A percentile compares a stretch with the other conserved stretches of the same genome.
These are phyloP conservation scores for Anoura caudifer DNA, from an alignment of 2,113 vertebrate species.

Conservation along the genomic window DNA sequence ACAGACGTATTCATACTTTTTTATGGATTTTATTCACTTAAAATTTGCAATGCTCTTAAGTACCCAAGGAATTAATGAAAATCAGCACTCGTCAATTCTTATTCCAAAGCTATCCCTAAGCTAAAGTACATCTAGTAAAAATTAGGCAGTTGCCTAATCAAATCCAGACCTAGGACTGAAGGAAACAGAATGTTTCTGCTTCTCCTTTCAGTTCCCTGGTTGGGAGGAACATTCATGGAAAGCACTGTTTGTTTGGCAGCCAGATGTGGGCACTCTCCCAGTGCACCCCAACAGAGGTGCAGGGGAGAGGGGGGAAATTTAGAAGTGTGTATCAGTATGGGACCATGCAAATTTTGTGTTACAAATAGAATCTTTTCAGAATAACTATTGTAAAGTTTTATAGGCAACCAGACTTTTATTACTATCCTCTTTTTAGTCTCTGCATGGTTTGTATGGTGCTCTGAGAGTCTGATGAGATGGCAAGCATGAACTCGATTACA, in stretches of 20 bases:
- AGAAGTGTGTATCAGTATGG: neutral
- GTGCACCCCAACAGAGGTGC: neutral
- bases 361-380: conserved; percentile 24
- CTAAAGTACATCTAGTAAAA: conserved; percentile 34
- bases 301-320: neutral
- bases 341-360: neutral
- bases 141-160: conserved; percentile 25
- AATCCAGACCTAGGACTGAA: conserved; percentile 21
- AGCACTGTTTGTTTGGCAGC: conserved; percentile 20
- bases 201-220: conserved; percentile 10
- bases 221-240: conserved; percentile 8
- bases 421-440: neutral
- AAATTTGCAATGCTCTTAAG: neutral
- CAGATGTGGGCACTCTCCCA: neutral
- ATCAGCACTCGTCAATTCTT: conserved; percentile 4
- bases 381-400: neutral
- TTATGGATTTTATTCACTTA: conserved; percentile 31
- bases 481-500: neutral
- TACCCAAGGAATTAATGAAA: conserved; percentile 37
- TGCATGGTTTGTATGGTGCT: neutral
- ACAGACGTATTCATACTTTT: neutral
- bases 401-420: neutral
- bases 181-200: conserved; percentile 31
- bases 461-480: neutral
- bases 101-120: neutral